These are phyloP conservation scores for Macaria notata DNA, from an alignment of 2,888 invertebrate genomes.

Conservation along the genomic window DNA sequence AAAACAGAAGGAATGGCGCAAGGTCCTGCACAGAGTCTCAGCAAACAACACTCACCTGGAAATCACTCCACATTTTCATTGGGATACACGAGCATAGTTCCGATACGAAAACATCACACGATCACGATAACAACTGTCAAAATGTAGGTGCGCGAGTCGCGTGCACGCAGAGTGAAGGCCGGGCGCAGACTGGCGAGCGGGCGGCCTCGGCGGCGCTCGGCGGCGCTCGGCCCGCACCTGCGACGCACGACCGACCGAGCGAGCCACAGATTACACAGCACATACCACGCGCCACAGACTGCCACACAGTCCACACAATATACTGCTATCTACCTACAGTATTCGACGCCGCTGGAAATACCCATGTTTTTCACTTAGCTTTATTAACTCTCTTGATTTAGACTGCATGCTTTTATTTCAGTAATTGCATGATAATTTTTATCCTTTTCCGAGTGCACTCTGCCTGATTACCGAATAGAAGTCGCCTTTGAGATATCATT, in stretches of 20 bases:
- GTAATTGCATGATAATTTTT: constrained; percentile 17
- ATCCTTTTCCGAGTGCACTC: constrained; percentile 5
- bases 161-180: constrained; percentile 64
- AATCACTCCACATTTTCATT: constrained; percentile 83
- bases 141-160: constrained; percentile 68
- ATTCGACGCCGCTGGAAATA: constrained; percentile 51
- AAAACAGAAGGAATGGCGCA: constrained; percentile 35
- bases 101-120: constrained; percentile 80
- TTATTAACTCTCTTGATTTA: constrained; percentile 32
- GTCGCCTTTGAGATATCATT: constrained; percentile 4
- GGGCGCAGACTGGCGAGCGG: constrained; percentile 69
- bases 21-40: constrained; percentile 13
- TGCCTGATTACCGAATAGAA: constrained; percentile 1
- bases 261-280: constrained; percentile 48
- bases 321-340: neutral
- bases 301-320: neutral
- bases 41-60: constrained; percentile 64
- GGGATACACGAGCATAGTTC: constrained; percentile 79
- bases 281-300: neutral
- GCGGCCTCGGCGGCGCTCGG: constrained; percentile 45
- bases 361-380: constrained; percentile 39
- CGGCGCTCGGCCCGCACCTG: constrained; percentile 47
- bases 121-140: constrained; percentile 82
- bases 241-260: constrained; percentile 55
- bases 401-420: constrained; percentile 22